Percentiles rank a stretch among this genome's conserved stretches.
Evolutionary conservation across 2,797 vertebrate genomes (phyloP).

Genomic region (Spatula clypeata): DNA sequence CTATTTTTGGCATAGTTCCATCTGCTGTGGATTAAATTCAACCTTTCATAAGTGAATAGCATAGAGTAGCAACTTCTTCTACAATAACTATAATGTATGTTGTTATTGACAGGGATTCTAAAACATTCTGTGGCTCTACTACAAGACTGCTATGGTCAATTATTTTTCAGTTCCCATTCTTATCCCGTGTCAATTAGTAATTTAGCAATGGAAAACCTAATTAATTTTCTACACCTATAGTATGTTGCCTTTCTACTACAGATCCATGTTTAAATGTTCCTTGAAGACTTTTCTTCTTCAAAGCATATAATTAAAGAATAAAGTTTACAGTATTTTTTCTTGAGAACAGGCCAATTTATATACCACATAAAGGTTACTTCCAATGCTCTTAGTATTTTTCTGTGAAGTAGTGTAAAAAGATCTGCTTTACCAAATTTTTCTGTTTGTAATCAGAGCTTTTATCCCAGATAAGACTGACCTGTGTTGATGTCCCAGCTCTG

Average conservation of each 20-base stretch:
- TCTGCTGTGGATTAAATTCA: not conserved
- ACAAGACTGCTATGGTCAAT: not conserved
- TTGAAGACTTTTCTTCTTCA: not conserved
- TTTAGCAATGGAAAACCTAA: conserved; percentile 3
- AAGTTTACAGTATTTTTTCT: not conserved
- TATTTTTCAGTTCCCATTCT: conserved; percentile 5
- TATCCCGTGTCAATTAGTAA: not conserved
- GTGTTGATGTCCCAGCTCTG: not conserved
- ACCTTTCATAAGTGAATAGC: not conserved
- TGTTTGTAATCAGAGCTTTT: not conserved
- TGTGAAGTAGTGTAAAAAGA: not conserved
- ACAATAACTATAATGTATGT: not conserved
- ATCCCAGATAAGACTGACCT: not conserved
- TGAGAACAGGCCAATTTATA: not conserved
- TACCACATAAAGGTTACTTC: not conserved
- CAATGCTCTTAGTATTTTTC: not conserved
- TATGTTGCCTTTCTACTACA: not conserved
- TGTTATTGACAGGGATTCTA: not conserved
- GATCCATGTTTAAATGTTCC: not conserved
- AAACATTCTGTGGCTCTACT: not conserved
- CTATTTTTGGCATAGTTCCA: not conserved
- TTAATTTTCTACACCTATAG: conserved; percentile 1
- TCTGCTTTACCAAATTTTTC: not conserved
- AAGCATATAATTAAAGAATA: not conserved
- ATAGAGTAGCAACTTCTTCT: not conserved